Evolutionary conservation across 2,797 vertebrate species (phyloP).

Genomic region (Acomys russatus): DNA sequence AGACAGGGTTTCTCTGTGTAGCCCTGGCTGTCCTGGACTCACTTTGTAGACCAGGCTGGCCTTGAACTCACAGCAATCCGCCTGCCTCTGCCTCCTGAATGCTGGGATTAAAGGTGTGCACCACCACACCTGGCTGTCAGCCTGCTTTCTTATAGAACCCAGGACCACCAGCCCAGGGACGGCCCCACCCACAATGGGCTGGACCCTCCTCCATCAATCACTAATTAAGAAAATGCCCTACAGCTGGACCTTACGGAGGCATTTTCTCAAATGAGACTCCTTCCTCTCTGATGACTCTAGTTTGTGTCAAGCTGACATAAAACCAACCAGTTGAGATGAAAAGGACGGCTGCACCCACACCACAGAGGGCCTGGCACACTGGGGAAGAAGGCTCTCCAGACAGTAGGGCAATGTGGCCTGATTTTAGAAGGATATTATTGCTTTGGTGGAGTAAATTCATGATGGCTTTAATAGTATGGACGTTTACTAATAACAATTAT

Average conservation of each 20-base stretch:
- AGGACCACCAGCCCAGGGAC: not conserved
- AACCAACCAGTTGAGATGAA: not conserved
- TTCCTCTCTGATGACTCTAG: not conserved
- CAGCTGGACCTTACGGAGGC: not conserved
- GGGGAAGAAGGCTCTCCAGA: accelerated
- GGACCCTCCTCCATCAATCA: not conserved
- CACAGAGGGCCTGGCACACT: not conserved
- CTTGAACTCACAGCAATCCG: no score
- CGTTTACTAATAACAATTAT: not conserved
- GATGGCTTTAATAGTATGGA: not conserved
- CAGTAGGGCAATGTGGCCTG: not conserved
- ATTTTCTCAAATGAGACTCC: not conserved
- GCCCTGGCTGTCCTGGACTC: no score
- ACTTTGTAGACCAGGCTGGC: no score
- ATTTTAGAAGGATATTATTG: not conserved
- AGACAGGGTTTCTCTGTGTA: no score
- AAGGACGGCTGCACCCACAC: not conserved
- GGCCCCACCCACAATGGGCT: not conserved
- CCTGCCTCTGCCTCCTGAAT: no score
- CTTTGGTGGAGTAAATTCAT: not conserved
- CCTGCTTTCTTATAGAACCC: not conserved
- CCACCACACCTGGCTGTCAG: no score
- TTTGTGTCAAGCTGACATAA: not conserved
- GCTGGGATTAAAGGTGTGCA: no score
- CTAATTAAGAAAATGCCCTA: not conserved